These are phyloP conservation scores for Pampusana beccarii DNA, from an alignment of 2,113 vertebrate species.

Conservation along the genomic window DNA sequence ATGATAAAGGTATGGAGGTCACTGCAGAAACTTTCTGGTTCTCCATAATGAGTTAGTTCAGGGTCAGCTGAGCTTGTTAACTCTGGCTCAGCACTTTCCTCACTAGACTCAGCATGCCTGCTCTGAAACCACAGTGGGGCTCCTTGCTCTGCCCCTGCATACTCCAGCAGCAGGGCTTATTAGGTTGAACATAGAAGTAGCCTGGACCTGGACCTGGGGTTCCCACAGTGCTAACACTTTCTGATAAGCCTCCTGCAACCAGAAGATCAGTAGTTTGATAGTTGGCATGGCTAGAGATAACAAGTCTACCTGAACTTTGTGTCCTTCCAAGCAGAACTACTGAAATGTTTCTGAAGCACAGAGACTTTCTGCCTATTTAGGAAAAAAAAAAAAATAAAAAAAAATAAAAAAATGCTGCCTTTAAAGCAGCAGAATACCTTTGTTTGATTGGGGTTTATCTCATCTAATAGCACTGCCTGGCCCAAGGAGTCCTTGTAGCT, in stretches of 20 bases:
- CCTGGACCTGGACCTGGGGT: background rate
- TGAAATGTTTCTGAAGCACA: background rate
- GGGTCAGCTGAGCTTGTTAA: slow-evolving; percentile 47
- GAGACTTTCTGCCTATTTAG: accelerated
- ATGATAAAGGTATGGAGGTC: background rate
- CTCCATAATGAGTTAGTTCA: slow-evolving; percentile 26
- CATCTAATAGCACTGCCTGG: background rate
- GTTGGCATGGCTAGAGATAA: background rate
- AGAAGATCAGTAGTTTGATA: background rate
- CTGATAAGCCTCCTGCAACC: background rate
- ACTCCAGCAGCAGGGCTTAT: background rate
- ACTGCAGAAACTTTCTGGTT: background rate
- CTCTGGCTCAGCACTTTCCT: background rate
- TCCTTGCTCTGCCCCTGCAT: background rate
- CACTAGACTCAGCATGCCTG: background rate
- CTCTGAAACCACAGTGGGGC: background rate
- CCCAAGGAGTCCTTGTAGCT: background rate
- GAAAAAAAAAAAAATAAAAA: too few relatives aligned
- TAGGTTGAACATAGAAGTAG: background rate
- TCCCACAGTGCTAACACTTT: background rate
- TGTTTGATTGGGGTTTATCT: background rate
- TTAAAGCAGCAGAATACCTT: background rate
- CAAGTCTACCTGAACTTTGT: background rate
- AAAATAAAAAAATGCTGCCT: background rate
- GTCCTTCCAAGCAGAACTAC: background rate